phyloP scores from a whole-genome alignment of 2,888 invertebrate species.

The Amphipoea lucens region DNA sequence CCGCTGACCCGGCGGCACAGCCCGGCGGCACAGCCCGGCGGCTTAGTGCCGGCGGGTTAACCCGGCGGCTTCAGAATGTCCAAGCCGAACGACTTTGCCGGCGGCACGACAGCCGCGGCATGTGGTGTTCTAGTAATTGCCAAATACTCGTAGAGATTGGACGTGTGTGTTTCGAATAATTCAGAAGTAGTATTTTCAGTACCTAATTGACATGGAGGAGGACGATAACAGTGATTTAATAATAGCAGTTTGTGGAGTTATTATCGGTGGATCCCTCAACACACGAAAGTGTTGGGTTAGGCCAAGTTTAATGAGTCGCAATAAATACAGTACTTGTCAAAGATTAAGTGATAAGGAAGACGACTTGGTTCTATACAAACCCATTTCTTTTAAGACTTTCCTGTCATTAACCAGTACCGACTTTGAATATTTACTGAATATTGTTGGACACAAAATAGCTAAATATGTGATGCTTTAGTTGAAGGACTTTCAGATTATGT shows the following conservation, averaged over 20 bases:
- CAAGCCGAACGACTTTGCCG: no score
- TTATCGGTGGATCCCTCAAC: slow-evolving; percentile 43
- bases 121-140: no score
- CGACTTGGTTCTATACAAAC: background rate
- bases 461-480: slow-evolving; percentile 37
- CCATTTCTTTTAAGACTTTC: background rate
- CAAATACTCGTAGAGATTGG: no score
- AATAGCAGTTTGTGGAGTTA: slow-evolving; percentile 5
- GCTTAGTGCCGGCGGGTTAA: no score
- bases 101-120: no score
- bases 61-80: no score
- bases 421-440: slow-evolving; percentile 22
- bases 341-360: background rate
- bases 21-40: no score
- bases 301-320: slow-evolving; percentile 48
- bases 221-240: background rate
- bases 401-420: background rate
- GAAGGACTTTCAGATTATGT: slow-evolving; percentile 9
- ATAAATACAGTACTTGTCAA: background rate
- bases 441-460: slow-evolving; percentile 39
- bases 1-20: no score
- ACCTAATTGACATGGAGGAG: background rate
- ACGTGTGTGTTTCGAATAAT: slow-evolving; percentile 2
- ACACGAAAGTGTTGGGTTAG: slow-evolving; percentile 37
- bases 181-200: slow-evolving; percentile 2